Conservation (phyloP, 2,113 vertebrate species). For the Catagonus wagneri region DNA sequence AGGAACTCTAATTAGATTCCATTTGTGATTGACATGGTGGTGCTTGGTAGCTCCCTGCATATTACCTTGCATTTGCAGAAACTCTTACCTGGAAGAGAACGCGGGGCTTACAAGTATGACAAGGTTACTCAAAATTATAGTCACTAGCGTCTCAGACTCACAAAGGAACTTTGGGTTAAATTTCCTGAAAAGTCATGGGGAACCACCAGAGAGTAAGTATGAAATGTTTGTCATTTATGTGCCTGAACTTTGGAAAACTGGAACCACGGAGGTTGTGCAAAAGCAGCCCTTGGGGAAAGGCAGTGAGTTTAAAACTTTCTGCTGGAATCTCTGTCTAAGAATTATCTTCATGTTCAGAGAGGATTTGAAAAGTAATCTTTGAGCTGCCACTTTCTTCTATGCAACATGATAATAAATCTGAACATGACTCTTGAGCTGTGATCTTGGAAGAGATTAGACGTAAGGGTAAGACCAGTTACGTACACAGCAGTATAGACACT, state of each 20-base stretch:
- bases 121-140: background rate
- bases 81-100: background rate
- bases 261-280: background rate
- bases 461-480: background rate
- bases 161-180: background rate
- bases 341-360: background rate
- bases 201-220: conserved; percentile 37
- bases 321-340: background rate
- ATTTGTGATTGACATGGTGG: background rate
- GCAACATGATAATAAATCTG: background rate
- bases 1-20: background rate
- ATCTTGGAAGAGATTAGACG: background rate
- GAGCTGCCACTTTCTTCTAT: background rate
- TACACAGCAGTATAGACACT: background rate
- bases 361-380: background rate
- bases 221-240: background rate
- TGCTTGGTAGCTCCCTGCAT: no score
- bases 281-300: background rate
- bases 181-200: background rate
- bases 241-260: background rate
- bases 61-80: background rate
- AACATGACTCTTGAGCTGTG: background rate
- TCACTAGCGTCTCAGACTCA: background rate
- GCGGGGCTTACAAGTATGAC: background rate
- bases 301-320: background rate